These are phyloP conservation scores for Etheostoma nigrum DNA, from an alignment of 2,797 vertebrate species.

Conservation along the genomic window DNA sequence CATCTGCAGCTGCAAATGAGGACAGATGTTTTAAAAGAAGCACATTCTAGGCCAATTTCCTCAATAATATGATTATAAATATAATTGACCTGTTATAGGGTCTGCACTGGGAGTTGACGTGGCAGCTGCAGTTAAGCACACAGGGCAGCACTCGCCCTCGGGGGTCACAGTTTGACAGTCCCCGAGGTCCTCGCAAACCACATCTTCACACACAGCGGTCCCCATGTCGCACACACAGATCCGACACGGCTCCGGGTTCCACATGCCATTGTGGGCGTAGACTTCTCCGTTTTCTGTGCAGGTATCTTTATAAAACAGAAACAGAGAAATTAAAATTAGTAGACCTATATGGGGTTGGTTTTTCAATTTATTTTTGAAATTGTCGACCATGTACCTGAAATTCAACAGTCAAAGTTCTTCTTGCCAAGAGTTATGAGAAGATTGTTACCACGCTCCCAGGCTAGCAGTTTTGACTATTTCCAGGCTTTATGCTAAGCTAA, in stretches of 20 bases:
- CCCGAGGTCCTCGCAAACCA: constrained; percentile 67
- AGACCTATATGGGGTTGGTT: too few relatives aligned
- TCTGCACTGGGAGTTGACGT: constrained; percentile 6
- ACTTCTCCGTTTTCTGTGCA: constrained; percentile 72
- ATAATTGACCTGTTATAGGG: constrained; percentile 30
- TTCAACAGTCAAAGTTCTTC: not conserved
- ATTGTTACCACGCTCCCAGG: not conserved
- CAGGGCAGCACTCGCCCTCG: constrained; percentile 76
- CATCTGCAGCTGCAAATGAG: constrained; percentile 27
- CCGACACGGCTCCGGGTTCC: constrained; percentile 70
- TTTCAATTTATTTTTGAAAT: not conserved
- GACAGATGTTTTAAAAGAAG: not conserved
- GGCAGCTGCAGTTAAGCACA: constrained; percentile 57
- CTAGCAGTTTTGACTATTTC: not conserved
- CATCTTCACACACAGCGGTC: constrained; percentile 52
- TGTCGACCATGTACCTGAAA: not conserved
- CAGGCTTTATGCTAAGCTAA: not conserved
- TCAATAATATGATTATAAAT: rapidly evolving
- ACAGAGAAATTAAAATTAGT: not conserved
- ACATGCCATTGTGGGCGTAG: constrained; percentile 66
- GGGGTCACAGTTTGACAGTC: constrained; percentile 60
- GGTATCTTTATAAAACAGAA: constrained; percentile 52
- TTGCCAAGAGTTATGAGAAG: constrained; percentile 1
- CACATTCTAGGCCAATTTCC: not conserved
- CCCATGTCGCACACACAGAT: constrained; percentile 72